Evolutionary conservation across 2,797 vertebrate species (phyloP).

Genomic region (Gallinago solitaria): DNA sequence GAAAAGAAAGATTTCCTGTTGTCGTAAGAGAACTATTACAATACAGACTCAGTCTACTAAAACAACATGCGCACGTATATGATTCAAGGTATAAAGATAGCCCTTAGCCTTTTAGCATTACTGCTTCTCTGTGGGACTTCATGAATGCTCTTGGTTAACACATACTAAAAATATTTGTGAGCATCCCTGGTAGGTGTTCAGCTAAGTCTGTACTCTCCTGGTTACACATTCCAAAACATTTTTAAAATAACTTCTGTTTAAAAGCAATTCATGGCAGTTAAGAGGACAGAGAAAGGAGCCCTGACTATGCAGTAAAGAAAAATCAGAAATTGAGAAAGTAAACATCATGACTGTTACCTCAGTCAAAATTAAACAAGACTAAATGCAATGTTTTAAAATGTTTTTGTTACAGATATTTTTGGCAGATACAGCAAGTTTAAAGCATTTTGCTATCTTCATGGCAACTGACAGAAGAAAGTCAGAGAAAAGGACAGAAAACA

Average conservation of each 20-base stretch:
- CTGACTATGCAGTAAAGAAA: background rate
- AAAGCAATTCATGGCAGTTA: background rate
- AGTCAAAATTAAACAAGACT: slow-evolving; percentile 53
- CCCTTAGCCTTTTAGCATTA: background rate
- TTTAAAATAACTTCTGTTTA: slow-evolving; percentile 21
- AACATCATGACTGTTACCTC: slow-evolving; percentile 38
- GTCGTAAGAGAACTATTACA: background rate
- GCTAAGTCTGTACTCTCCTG: background rate
- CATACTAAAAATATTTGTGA: background rate
- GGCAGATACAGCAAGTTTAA: slow-evolving; percentile 48
- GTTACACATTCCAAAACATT: background rate
- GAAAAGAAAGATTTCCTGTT: background rate
- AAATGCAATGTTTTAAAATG: slow-evolving; percentile 46
- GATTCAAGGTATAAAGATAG: background rate
- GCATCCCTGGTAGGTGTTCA: background rate
- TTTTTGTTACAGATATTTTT: slow-evolving; percentile 57
- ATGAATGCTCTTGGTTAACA: background rate
- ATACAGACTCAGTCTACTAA: background rate
- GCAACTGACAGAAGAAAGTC: slow-evolving; percentile 32
- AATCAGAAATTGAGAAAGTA: slow-evolving; percentile 11
- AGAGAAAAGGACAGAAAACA: slow-evolving; percentile 1
- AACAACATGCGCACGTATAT: background rate
- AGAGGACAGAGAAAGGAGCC: background rate
- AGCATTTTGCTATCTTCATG: slow-evolving; percentile 22
- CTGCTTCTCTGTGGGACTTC: background rate